Base-by-base conservation (phyloP, 2,797 vertebrate genomes). In the Podarcis lilfordi region DNA sequence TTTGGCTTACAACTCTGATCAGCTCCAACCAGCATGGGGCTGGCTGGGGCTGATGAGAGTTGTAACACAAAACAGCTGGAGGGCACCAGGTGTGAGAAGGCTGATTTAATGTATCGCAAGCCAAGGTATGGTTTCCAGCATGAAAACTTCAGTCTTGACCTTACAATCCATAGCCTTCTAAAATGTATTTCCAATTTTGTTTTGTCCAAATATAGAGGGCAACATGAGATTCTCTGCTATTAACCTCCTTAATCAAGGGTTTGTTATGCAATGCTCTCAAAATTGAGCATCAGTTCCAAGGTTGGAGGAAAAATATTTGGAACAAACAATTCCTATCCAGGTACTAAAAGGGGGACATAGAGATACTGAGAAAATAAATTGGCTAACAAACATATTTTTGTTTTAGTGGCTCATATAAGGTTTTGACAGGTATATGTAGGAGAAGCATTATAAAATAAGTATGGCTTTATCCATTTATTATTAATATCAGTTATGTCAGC, bases 391-490 rank as follows among this genome's bases (percentile, higher is more conserved):
- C 50, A 74, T 19, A 64, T n/a, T 0, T 87, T 75, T 3, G 21
- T 83, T 68, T 45, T 68, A 82, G 4, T 83, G 43, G 76, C 82
- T 75, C 13, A n/a, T 83, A 8, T 32, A 89, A 55, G 43, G 5
- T 88, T 89, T 90, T 91, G 78, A 88, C 86, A 82, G 87, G 83
- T 43, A 29, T 11, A 29, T 69, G 5, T 0, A 59, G 85, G 90
- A 74, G 0, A 89, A 92, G 74, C 71, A 61, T 72, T 86, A 2
- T 0, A 35, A 86, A 91, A 17, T 11, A 35, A 80, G n/a, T 8
- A 81, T 5, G 1, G 0, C 5, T 59, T 13, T 89, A 81, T 86
- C 0, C 50, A 76, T 84, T 92, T 90, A 86, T 45, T 89, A 55
- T 79, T 23, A 84, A 29, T 91, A 76, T 92, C 64, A 83, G 25